Base-by-base conservation (phyloP, 2,888 invertebrate species). In the Leucophora obtusa region DNA sequence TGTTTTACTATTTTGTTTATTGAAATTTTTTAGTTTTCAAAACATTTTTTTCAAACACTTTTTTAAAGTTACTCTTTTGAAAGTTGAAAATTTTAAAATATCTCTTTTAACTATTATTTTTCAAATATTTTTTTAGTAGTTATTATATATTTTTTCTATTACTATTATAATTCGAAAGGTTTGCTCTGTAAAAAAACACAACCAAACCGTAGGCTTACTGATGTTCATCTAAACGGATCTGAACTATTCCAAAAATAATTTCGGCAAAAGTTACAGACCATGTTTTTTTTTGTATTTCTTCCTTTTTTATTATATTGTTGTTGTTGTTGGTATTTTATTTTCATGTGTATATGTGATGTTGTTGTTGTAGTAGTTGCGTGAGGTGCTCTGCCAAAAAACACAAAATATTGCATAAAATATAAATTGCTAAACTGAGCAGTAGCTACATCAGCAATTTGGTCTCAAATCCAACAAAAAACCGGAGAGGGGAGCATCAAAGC, bases 201-300 rank as follows among this genome's bases (percentile, higher is more conserved):
- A 88, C 89, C 89, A 89, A 88, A 89, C 87, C 88, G 88, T 89
- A 88, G 89, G 89, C 89, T 89, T 86, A 88, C 90, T 89, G 89
- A 88, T 89, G 88, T 89, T 89, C 90, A 87, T 89, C 89, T 89
- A 89, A 89, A 89, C 87, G 89, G 88, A 88, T 88, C 89, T 86
- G 87, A 87, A 88, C 88, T 89, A 89, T 89, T 87, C 86, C 87
- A 88, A 87, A 81, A 87, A 87, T 88, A 86, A 87, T 88, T 89
- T 89, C 86, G 89, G 87, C 86, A 89, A 86, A 87, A 85, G 85
- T 89, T 85, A 77, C 77, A 81, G 73, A 66, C 76, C 69, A 66
- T 81, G 43, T 47, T 47, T 38, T 38, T 38, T 38, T 38, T 38
- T 4, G 6, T 47, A 47, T n/a, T 47, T 47, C n/a, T 47, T 47